Evolutionary conservation across 1,140 invertebrate genomes (phyloP).

Genomic region (Sitobion miscanthi): DNA sequence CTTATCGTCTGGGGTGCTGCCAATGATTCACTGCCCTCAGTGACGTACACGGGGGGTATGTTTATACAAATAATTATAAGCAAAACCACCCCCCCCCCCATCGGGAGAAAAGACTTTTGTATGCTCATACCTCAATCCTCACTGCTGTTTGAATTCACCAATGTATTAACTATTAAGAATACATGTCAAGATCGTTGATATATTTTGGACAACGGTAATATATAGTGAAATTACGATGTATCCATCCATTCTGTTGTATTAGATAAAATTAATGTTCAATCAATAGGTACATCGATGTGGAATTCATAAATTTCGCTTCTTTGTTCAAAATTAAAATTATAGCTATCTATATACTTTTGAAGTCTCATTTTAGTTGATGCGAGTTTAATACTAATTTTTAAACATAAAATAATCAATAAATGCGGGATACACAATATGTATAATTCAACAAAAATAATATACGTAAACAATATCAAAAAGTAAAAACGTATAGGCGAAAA

Average conservation of each 20-base stretch:
- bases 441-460: not conserved
- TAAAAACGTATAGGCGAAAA: not conserved
- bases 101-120: too few species aligned
- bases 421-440: not conserved
- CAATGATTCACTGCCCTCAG: not conserved
- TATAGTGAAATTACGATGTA: not conserved
- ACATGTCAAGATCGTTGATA: not conserved
- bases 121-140: too few species aligned
- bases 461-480: not conserved
- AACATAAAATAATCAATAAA: not conserved
- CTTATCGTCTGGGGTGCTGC: not conserved
- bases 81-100: not conserved
- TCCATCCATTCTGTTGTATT: not conserved
- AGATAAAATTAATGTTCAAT: not conserved
- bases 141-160: too few species aligned
- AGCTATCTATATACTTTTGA: not conserved
- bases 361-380: not conserved
- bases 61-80: not conserved
- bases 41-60: not conserved
- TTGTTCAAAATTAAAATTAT: not conserved
- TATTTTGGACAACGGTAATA: not conserved
- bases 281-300: too few species aligned
- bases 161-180: not conserved
- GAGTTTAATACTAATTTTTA: not conserved
- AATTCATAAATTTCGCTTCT: not conserved